phyloP scores from a whole-genome alignment of 2,888 invertebrate genomes.

The Mesorhabditis sp. region DNA sequence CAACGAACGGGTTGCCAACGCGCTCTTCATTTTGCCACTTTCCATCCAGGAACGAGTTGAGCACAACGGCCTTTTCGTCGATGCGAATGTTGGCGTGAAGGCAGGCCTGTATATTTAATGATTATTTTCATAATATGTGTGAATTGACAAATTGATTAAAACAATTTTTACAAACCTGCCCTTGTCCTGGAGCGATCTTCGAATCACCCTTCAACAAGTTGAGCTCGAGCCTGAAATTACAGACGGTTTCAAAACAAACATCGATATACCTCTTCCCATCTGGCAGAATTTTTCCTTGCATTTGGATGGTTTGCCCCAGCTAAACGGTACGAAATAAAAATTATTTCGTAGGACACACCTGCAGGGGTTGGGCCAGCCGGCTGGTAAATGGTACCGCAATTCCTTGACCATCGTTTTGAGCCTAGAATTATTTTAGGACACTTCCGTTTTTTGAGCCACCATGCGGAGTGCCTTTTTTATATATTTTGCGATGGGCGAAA shows the following conservation, averaged over 20 bases:
- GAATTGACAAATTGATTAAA: neutral
- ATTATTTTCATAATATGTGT: too few relatives aligned
- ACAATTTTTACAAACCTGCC: neutral
- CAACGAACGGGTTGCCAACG: conserved; percentile 40
- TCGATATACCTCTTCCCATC: neutral
- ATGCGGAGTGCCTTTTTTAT: too few relatives aligned
- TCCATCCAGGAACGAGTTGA: conserved; percentile 43
- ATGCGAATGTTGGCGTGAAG: conserved; percentile 51
- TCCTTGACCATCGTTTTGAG: conserved; percentile 16
- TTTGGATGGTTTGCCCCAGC: neutral
- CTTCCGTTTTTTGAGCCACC: neutral
- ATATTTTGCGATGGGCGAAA: too few relatives aligned
- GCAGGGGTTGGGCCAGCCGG: conserved; percentile 37
- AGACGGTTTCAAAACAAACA: neutral
- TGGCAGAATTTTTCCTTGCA: neutral
- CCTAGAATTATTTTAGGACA: neutral
- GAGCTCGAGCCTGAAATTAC: conserved; percentile 30
- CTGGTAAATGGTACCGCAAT: conserved; percentile 45
- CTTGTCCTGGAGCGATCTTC: conserved; percentile 25
- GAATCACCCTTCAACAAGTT: conserved; percentile 34
- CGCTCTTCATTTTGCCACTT: conserved; percentile 55
- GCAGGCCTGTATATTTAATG: conserved; percentile 28
- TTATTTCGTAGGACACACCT: conserved; percentile 21
- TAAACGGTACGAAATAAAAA: neutral
- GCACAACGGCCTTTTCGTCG: conserved; percentile 47